These are phyloP conservation scores for Brotogeris chrysoptera DNA, from an alignment of 2,797 vertebrate species.

Conservation along the genomic window DNA sequence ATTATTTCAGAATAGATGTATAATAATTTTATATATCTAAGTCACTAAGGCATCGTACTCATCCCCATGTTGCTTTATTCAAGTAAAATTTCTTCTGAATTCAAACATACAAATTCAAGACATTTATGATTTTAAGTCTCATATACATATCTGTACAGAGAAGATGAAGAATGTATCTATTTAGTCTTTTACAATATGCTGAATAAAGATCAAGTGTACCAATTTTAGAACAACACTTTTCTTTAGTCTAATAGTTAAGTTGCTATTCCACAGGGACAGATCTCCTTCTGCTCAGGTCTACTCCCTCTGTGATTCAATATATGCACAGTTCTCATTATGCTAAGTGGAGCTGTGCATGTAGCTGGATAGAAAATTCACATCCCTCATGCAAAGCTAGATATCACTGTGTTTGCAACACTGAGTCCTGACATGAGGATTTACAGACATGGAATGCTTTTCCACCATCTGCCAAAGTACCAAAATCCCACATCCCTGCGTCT, in stretches of 20 bases:
- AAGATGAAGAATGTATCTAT: neutral
- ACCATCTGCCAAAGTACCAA: neutral
- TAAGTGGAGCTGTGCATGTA: neutral
- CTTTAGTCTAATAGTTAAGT: slow-evolving; percentile 26
- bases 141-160: neutral
- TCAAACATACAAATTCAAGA: neutral
- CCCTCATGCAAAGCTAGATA: neutral
- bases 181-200: slow-evolving; percentile 32
- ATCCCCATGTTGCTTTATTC: neutral
- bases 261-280: slow-evolving; percentile 27
- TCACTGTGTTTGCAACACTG: neutral
- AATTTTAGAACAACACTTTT: slow-evolving; percentile 25
- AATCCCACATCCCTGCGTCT: neutral
- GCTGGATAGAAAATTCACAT: slow-evolving; percentile 4
- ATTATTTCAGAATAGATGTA: slow-evolving; percentile 13
- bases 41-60: neutral
- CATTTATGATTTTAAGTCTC: slow-evolving; percentile 24
- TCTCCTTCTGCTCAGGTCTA: neutral
- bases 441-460: neutral
- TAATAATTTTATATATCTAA: neutral
- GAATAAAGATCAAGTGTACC: slow-evolving; percentile 14
- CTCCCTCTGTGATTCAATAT: neutral
- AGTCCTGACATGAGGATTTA: neutral
- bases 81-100: slow-evolving; percentile 24
- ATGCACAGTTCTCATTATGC: slow-evolving; percentile 18